phyloP scores from a whole-genome alignment of 2,797 vertebrate genomes.

The Pipistrellus kuhlii region DNA sequence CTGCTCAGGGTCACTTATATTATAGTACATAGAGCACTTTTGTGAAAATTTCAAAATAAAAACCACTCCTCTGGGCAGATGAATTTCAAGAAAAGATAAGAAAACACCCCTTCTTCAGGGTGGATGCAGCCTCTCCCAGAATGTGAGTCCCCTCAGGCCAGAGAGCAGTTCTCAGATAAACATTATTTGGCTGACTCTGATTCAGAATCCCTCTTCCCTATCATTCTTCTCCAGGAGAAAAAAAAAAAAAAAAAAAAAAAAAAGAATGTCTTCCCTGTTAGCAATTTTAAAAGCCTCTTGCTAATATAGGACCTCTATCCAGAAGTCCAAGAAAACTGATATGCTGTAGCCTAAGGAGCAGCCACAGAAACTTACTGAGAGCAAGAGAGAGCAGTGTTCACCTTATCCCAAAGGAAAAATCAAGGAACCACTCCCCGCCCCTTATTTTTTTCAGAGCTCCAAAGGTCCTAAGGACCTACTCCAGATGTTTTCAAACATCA shows the following conservation, averaged over 20 bases:
- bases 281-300: background rate
- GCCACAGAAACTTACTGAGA: background rate
- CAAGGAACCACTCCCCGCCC: background rate
- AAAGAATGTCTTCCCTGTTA: background rate
- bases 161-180: background rate
- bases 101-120: background rate
- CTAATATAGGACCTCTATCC: background rate
- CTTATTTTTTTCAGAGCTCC: background rate
- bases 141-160: background rate
- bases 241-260: too few species aligned
- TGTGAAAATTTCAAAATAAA: slow-evolving; percentile 15
- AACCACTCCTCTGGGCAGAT: background rate
- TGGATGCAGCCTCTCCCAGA: background rate
- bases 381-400: background rate
- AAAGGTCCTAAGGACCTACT: background rate
- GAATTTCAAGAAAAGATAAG: slow-evolving; percentile 12
- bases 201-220: background rate
- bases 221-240: background rate
- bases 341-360: background rate
- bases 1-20: background rate
- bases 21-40: background rate
- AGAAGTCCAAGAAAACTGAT: background rate
- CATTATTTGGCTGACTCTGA: background rate
- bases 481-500: slow-evolving; percentile 28
- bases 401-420: background rate